A percentile compares a stretch with the other conserved stretches of the same genome.
These are phyloP conservation scores for Artibeus lituratus DNA, from an alignment of 2,797 vertebrate genomes.

Conservation along the genomic window DNA sequence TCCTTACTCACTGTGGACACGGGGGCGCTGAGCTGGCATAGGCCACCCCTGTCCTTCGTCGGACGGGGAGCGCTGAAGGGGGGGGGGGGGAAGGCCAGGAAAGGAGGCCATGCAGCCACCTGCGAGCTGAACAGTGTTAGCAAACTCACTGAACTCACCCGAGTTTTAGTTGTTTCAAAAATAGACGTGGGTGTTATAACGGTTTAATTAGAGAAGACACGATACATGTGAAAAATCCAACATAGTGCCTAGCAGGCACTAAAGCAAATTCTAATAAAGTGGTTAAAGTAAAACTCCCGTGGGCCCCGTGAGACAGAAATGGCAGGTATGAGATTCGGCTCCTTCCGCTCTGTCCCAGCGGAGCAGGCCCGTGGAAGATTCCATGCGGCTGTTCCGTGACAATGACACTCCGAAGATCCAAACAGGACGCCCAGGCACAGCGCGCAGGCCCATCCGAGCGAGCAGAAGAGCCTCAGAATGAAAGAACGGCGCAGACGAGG, in stretches of 20 bases:
- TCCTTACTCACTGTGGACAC: not conserved
- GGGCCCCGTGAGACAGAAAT: not conserved
- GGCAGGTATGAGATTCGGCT: too few relatives aligned
- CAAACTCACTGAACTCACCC: not conserved
- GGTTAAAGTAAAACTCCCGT: not conserved
- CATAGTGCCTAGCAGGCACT: not conserved
- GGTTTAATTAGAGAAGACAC: not conserved
- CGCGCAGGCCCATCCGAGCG: too few relatives aligned
- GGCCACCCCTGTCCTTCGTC: not conserved
- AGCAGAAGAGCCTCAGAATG: too few relatives aligned
- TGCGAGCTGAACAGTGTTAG: not conserved
- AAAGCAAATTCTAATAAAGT: not conserved
- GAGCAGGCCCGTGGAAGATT: too few relatives aligned
- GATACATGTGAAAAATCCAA: not conserved
- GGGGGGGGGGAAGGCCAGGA: not conserved
- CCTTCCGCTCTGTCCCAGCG: too few relatives aligned
- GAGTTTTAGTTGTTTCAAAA: not conserved
- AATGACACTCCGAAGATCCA: too few relatives aligned
- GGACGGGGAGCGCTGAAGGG: not conserved
- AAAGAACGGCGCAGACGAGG: too few relatives aligned
- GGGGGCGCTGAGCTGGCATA: not conserved
- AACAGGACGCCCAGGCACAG: too few relatives aligned
- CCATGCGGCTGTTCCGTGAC: too few relatives aligned
- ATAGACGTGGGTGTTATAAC: not conserved
- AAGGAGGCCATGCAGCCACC: fast-evolving